Percentiles rank a stretch among this genome's conserved stretches.
phyloP scores from a whole-genome alignment of 1,140 invertebrate genomes.

The Temnothorax curvispinosus region DNA sequence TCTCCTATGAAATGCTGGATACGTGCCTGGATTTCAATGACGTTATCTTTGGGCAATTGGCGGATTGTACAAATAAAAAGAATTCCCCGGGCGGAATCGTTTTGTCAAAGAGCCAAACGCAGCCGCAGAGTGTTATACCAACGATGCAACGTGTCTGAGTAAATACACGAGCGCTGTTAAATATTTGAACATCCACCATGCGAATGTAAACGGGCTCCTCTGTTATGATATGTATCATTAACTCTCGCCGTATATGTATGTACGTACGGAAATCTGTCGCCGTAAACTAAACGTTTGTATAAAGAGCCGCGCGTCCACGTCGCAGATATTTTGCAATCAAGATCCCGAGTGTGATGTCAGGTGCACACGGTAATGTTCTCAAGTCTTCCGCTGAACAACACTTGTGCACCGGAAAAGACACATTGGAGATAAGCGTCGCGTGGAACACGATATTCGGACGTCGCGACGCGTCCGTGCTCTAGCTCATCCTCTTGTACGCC shows the following conservation, averaged over 20 bases:
- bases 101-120: conserved; percentile 60
- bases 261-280: conserved; percentile 37
- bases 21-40: conserved; percentile 33
- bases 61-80: conserved; percentile 54
- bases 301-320: conserved; percentile 13
- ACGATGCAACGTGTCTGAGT: conserved; percentile 55
- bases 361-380: neutral
- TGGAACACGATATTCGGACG: neutral
- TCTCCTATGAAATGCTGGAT: neutral
- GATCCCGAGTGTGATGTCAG: conserved; percentile 1
- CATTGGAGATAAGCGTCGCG: neutral
- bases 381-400: neutral
- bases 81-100: conserved; percentile 28
- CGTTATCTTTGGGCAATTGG: conserved; percentile 46
- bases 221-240: conserved; percentile 61
- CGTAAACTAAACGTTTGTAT: conserved; percentile 23
- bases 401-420: neutral
- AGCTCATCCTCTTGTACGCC: neutral
- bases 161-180: conserved; percentile 53
- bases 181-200: conserved; percentile 54
- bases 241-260: conserved; percentile 23
- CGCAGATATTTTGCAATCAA: conserved; percentile 38
- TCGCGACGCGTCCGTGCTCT: neutral
- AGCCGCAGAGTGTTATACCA: conserved; percentile 42
- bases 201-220: conserved; percentile 41